These are phyloP conservation scores for Catharus minimus DNA, from an alignment of 2,113 vertebrate genomes.

Conservation along the genomic window DNA sequence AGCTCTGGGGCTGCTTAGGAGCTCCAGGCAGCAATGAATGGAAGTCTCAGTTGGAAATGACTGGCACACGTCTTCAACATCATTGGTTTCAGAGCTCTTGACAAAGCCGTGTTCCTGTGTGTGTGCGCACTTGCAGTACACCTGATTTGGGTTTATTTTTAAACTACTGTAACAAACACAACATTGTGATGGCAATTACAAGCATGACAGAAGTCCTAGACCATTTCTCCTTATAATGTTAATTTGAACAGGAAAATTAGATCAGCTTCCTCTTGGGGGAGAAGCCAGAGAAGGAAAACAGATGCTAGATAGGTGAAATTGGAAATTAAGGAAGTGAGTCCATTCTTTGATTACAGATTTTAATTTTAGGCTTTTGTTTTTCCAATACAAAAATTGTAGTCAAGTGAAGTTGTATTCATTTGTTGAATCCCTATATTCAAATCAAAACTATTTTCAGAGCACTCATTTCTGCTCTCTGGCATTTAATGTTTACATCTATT, in stretches of 20 bases:
- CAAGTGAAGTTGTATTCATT: background rate
- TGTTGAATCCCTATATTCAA: accelerated
- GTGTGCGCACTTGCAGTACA: background rate
- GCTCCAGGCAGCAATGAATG: background rate
- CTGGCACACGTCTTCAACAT: accelerated
- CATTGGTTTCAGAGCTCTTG: background rate
- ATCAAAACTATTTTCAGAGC: background rate
- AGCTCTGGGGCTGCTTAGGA: background rate
- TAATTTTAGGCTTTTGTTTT: background rate
- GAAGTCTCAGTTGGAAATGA: background rate
- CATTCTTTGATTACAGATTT: slow-evolving; percentile 13
- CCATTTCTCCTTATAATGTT: background rate
- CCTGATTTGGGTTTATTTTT: background rate
- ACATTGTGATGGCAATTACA: background rate
- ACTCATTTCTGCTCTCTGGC: background rate
- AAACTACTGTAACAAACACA: background rate
- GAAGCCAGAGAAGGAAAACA: slow-evolving; percentile 25
- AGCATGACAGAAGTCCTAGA: background rate
- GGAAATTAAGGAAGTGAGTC: background rate
- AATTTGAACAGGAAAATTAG: slow-evolving; percentile 48
- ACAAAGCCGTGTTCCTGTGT: accelerated
- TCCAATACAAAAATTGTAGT: background rate
- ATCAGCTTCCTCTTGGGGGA: slow-evolving; percentile 28
- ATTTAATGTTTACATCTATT: background rate
- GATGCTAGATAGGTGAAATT: background rate